Evolutionary conservation across 2,113 vertebrate genomes (phyloP).

Genomic region (Tamias sibiricus): DNA sequence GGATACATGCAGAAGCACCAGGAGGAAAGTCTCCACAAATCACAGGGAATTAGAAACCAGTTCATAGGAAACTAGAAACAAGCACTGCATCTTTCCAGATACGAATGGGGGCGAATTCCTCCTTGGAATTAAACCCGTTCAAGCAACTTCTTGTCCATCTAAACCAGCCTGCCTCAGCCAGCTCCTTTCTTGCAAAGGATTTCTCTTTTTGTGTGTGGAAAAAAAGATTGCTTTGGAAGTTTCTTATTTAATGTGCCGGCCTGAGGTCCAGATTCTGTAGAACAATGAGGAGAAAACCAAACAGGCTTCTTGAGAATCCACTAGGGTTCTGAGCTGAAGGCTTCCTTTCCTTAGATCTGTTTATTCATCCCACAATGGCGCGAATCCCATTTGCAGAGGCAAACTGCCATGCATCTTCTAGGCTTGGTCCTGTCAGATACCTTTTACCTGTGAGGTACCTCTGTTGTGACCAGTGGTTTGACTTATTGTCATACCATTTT

Average conservation of each 20-base stretch:
- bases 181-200: background rate
- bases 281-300: constrained; percentile 31
- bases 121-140: background rate
- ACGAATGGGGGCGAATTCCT: background rate
- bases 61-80: background rate
- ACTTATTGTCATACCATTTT: background rate
- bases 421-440: background rate
- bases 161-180: background rate
- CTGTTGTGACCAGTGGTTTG: background rate
- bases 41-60: background rate
- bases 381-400: background rate
- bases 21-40: background rate
- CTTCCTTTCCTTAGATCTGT: background rate
- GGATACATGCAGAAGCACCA: background rate
- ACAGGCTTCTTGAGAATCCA: background rate
- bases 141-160: background rate
- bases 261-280: background rate
- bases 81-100: background rate
- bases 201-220: background rate
- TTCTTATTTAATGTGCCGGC: background rate
- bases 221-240: background rate
- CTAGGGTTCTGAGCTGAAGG: background rate
- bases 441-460: background rate
- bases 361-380: rapidly evolving
- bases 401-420: background rate